These are phyloP conservation scores for Drosophila equinoxialis DNA, from an alignment of 1,140 invertebrate species.

Conservation along the genomic window DNA sequence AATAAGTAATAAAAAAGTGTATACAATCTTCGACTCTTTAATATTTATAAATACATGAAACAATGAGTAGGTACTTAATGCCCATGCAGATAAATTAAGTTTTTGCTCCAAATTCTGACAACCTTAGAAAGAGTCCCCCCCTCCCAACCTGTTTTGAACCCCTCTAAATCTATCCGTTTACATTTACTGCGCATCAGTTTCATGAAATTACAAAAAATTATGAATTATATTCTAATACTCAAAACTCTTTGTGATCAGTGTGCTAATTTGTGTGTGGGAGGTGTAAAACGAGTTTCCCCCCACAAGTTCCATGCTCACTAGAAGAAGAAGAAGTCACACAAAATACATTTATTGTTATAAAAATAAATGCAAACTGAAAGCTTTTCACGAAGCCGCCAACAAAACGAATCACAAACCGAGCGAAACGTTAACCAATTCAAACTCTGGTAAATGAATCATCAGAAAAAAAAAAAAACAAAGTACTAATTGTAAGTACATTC, in stretches of 20 bases:
- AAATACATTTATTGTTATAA: slow-evolving; percentile 20
- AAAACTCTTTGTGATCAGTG: background rate
- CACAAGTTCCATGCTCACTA: background rate
- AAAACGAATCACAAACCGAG: background rate
- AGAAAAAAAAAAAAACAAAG: no score
- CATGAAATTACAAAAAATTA: background rate
- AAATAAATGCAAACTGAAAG: slow-evolving; percentile 20
- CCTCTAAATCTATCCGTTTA: background rate
- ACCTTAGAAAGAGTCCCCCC: no score
- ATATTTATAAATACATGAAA: no score
- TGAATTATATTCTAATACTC: slow-evolving; percentile 1
- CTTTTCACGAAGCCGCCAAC: slow-evolving; percentile 2
- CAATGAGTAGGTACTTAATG: no score
- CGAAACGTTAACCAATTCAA: background rate
- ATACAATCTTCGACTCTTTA: no score
- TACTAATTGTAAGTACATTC: background rate
- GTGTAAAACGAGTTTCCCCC: slow-evolving; percentile 35
- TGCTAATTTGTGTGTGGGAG: slow-evolving; percentile 69
- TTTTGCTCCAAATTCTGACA: no score
- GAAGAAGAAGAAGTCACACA: background rate
- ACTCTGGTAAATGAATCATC: background rate
- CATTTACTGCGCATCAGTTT: slow-evolving; percentile 28
- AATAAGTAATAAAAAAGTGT: no score
- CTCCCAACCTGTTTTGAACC: no score
- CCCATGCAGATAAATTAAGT: no score